Evolutionary conservation across 2,888 invertebrate genomes (phyloP).

Genomic region (Polietes domitor): DNA sequence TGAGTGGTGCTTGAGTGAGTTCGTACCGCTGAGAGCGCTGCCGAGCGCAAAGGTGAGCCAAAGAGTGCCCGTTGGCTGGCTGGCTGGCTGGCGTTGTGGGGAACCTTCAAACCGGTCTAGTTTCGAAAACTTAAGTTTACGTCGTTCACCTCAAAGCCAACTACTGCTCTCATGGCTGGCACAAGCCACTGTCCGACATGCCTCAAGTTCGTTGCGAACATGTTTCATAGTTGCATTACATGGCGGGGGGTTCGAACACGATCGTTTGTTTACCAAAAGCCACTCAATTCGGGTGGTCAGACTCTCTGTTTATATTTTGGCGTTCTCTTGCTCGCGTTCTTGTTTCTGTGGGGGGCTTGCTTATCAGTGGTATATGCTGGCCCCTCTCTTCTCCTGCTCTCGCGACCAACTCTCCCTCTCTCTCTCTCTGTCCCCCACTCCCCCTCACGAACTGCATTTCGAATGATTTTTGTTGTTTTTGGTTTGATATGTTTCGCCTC

Average conservation of each 20-base stretch:
- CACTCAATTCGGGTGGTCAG: conserved; percentile 20
- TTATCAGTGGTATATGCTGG: conserved; percentile 45
- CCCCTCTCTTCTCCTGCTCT: not conserved
- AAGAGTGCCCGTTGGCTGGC: conserved; percentile 52
- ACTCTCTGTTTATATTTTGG: conserved; percentile 66
- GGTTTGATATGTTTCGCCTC: conserved; percentile 24
- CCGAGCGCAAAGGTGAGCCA: conserved; percentile 19
- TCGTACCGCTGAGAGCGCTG: not conserved
- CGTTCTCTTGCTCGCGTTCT: conserved; percentile 1
- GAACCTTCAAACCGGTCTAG: conserved; percentile 51
- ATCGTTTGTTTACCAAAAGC: conserved; percentile 34
- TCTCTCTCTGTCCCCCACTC: conserved; percentile 12
- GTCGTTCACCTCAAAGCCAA: conserved; percentile 67
- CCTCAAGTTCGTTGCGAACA: conserved; percentile 64
- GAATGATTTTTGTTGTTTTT: conserved; percentile 34
- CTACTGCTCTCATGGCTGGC: conserved; percentile 43
- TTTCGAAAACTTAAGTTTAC: conserved; percentile 68
- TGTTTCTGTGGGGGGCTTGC: conserved; percentile 48
- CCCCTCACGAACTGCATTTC: conserved; percentile 30
- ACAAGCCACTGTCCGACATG: conserved; percentile 53
- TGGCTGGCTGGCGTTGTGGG: too few species aligned
- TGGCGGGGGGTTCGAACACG: not conserved
- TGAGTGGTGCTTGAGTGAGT: not conserved
- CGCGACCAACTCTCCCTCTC: not conserved
- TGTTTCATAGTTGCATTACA: conserved; percentile 35